A percentile compares a stretch with the other conserved stretches of the same genome.
phyloP scores from a whole-genome alignment of 2,113 vertebrate genomes.

The Esox niger region DNA sequence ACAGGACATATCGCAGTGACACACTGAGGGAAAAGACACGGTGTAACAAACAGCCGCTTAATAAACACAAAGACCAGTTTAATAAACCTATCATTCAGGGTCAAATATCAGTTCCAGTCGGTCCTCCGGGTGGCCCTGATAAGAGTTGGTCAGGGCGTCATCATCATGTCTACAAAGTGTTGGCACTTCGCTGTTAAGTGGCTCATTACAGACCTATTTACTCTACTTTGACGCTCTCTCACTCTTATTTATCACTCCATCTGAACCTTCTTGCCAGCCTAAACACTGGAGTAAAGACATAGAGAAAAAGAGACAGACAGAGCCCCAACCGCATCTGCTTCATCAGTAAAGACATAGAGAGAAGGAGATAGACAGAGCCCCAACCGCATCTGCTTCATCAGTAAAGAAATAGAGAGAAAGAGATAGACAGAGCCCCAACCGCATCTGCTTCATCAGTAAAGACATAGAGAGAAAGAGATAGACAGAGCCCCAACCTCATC shows the following conservation, averaged over 20 bases:
- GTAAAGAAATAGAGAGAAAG: not conserved
- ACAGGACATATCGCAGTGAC: slow-evolving; percentile 32
- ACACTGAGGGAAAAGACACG: slow-evolving; percentile 18
- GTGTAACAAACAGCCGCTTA: slow-evolving; percentile 31
- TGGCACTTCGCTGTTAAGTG: slow-evolving; percentile 61
- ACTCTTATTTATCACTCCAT: slow-evolving; percentile 18
- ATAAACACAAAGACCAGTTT: slow-evolving; percentile 46
- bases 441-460: no score
- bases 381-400: no score
- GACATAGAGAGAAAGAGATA: slow-evolving; percentile 4
- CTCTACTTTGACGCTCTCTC: slow-evolving; percentile 48
- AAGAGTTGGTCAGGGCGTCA: slow-evolving; percentile 28
- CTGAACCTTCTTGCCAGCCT: slow-evolving; percentile 38
- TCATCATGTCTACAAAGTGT: slow-evolving; percentile 21
- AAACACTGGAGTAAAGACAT: slow-evolving; percentile 16
- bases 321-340: slow-evolving; percentile 6
- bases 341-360: not conserved
- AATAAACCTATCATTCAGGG: slow-evolving; percentile 46
- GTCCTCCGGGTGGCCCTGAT: not conserved
- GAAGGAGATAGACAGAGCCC: not conserved
- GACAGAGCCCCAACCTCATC: slow-evolving; percentile 13
- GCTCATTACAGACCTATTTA: slow-evolving; percentile 53
- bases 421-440: slow-evolving; percentile 18
- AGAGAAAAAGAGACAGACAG: slow-evolving; percentile 2
- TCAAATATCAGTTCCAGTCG: slow-evolving; percentile 46